Base-by-base conservation (phyloP, 37 sponge, comb jelly and placozoan species). In the Oopsacas minuta region DNA sequence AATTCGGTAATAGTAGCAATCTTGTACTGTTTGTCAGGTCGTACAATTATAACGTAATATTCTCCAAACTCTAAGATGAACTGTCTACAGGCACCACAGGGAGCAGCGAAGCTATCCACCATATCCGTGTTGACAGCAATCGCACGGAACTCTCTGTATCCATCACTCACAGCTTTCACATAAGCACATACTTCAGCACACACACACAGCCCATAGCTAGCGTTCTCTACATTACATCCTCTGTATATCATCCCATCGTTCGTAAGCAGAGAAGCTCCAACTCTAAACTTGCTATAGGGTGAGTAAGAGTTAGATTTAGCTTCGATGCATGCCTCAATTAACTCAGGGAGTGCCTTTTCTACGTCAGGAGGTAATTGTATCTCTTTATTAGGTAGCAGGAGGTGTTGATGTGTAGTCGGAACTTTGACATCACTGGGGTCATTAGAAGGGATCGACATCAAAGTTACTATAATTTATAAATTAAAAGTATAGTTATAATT, bases 161-260 rank as follows among this genome's bases (percentile, higher is more conserved):
- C 93, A 25, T 96, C 96, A 84, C 97, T 96, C 46, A 96, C 94
- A 30, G 95, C 95, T 69, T 96, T 96, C 22, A 87, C 86, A 7
- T 91, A 85, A 0, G 97, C 97, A 36, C 84, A 85, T 32, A 93
- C 69, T 86, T 96, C 97, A 0, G 97, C 97, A 91, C 97, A 96
- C 0, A 88, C 87, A 36, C 84, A 37, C 5, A 92, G 51, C 17
- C 92, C 89, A 38, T 92, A 94, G 23, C 85, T 87, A 37, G 91
- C 91, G 85, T 96, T 96, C 84, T 96, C 97, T 0, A 96, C 93
- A 88, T 94, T 96, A 81, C 95, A 96, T 38, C 97, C 97, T 88
- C 86, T 84, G 75, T 88, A 84, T 1, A 92, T 83, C 34, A 82
- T 53, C 1, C 91, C 94, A 0, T 84, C 85, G 23, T 81, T 36